Conservation (phyloP, 2,113 vertebrate genomes). For the Amazona vittata region DNA sequence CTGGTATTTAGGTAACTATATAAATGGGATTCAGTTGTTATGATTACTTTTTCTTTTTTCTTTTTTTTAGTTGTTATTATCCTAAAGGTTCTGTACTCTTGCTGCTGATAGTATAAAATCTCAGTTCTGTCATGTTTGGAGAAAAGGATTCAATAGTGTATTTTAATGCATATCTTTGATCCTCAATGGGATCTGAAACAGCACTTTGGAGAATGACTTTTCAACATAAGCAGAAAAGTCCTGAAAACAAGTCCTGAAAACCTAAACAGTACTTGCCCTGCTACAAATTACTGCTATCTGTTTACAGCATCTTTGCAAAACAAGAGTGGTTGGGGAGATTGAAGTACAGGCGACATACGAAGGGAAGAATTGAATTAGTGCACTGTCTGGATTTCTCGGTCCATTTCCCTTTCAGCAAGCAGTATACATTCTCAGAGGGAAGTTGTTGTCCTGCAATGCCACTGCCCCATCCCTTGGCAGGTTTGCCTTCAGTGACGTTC, state of each 20-base stretch:
- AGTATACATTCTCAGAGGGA: neutral
- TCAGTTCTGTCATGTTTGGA: conserved; percentile 3
- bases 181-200: conserved; percentile 3
- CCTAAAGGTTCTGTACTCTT: neutral
- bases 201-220: conserved; percentile 29
- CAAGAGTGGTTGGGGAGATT: neutral
- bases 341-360: neutral
- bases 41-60: neutral
- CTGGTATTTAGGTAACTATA: neutral
- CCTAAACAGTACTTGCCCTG: neutral
- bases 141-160: neutral
- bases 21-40: neutral
- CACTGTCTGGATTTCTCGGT: neutral
- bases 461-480: neutral
- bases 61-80: neutral
- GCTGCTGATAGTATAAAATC: conserved; percentile 15
- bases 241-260: conserved; percentile 40
- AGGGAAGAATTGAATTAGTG: neutral
- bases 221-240: conserved; percentile 8
- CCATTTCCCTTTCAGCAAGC: neutral
- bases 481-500: neutral
- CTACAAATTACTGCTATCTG: neutral
- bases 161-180: conserved; percentile 36
- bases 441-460: neutral
- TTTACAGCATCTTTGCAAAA: neutral